Evolutionary conservation across 2,888 invertebrate species (phyloP), one percentile per base, ranked within the genome.

Genomic region (Xanthia icteritia): DNA sequence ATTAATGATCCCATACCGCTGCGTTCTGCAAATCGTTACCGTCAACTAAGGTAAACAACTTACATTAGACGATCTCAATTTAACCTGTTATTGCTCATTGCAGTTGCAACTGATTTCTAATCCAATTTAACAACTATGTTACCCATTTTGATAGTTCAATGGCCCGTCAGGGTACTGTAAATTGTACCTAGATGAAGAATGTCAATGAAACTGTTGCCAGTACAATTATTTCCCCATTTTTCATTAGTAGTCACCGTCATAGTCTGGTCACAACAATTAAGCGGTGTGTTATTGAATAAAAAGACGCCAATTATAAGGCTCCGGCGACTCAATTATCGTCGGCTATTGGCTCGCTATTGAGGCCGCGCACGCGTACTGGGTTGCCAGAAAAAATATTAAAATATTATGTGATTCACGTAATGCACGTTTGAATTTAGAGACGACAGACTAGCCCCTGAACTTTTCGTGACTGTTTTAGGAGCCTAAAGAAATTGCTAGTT

Each of bases 231-330:
- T 85, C 58, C 81, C 73, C 77, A 82, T 86, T 81, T 84, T 81
- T 86, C 82, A 88, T 87, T 86, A 85, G 68, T 64, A 69, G 79
- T 79, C 82, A 83, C 71, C 77, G 84, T 86, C 85, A 77, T 76
- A 83, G 85, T 85, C 83, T 86, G 78, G 83, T 86, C 88, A 87
- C 87, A 86, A 86, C 89, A 86, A 91, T 92, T 90, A 90, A 78
- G 78, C 75, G 84, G 88, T 83, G 88, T 90, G 92, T 92, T 92
- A 94, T 94, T 94, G 93, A 89, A 93, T 92, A 94, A 94, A 94
- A 94, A 94, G 91, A 90, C 85, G 87, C 85, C 93, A 94, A 94
- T 95, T 95, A 95, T 92, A 92, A 92, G 92, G 92, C 94, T 93
- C 93, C 94, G 83, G 88, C 86, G 89, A 85, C 85, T 90, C 93